Base-by-base conservation (phyloP, 1,140 invertebrate genomes). In the Drosophila kepulauana region DNA sequence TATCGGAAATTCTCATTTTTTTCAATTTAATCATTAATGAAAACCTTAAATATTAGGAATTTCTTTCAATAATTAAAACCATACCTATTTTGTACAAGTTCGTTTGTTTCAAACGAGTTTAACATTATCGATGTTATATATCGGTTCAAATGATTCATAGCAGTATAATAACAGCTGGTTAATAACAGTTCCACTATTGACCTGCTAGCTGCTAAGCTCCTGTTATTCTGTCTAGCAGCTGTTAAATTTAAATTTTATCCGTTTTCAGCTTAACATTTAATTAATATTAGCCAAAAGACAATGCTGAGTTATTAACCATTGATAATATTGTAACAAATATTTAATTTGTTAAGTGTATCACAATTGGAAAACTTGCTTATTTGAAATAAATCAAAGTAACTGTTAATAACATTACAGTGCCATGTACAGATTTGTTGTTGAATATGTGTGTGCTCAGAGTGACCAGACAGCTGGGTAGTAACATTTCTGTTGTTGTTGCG, bases 401-500 rank as follows among this genome's bases (percentile, higher is more conserved):
- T 46, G 51, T 46, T 56, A 35, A n/a, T 66, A 43, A 74, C 64
- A 67, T 46, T 48, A 25, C 52, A 13, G n/a, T 3, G 25, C 2
- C n/a, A 8, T 67, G 65, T 58, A 49, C 30, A 48, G n/a, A 13
- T 25, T 58, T 67, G 65, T 46, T 56, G 20, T 56, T 56, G 51
- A 54, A 54, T 56, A 30, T 57, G 35, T 16, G 35, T 16, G 38
- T n/a, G 51, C 62, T 65, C 43, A 65, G 63, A 65, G 63, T 65
- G 63, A 65, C 63, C 63, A 65, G 63, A 33, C 71, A 74, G 71
- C 65, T 69, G 71, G 49, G 25, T 8, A 69, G 33, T 74, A 57
- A 74, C 71, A 75, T 75, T 75, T 71, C 72, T 75, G 67, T 70
- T 75, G 72, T 71, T 70, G 72, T 75, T 75, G 56, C 68, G 59